Percentiles rank a stretch among this genome's conserved stretches.
These are phyloP conservation scores for Brachyrhaphis roseni DNA, from an alignment of 2,797 vertebrate species.

Conservation along the genomic window DNA sequence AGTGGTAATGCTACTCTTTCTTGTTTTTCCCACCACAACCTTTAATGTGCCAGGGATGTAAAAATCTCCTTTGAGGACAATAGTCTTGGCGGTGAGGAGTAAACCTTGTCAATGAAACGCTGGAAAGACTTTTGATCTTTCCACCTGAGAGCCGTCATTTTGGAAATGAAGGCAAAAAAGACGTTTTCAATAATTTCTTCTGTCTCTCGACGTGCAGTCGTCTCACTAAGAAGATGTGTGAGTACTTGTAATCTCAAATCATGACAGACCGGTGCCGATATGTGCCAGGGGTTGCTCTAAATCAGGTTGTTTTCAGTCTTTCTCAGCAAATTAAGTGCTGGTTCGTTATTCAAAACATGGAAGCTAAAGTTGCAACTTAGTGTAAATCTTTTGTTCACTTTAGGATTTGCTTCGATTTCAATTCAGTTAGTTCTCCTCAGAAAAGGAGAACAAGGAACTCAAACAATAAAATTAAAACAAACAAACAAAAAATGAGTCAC, in stretches of 20 bases:
- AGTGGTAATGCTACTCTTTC: neutral
- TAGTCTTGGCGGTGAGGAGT: no score
- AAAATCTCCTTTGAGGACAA: no score
- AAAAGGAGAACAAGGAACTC: no score
- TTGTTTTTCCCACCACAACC: neutral
- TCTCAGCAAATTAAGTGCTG: neutral
- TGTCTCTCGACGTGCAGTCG: no score
- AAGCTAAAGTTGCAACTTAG: neutral
- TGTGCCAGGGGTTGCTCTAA: neutral
- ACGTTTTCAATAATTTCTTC: no score
- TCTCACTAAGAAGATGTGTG: no score
- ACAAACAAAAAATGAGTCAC: neutral
- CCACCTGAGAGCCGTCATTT: no score
- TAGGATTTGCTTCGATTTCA: neutral
- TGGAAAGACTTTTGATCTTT: no score
- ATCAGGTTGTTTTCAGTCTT: neutral
- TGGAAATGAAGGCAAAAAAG: no score
- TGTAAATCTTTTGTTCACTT: neutral
- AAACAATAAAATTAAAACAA: no score
- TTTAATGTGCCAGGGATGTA: neutral
- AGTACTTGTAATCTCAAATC: neutral
- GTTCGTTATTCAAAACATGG: neutral
- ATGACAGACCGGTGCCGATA: neutral
- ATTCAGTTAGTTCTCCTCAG: neutral
- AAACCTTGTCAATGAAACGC: no score